A percentile compares a stretch with the other conserved stretches of the same genome.
These are phyloP conservation scores for Melinaea menophilus DNA, from an alignment of 2,888 invertebrate species.

Conservation along the genomic window DNA sequence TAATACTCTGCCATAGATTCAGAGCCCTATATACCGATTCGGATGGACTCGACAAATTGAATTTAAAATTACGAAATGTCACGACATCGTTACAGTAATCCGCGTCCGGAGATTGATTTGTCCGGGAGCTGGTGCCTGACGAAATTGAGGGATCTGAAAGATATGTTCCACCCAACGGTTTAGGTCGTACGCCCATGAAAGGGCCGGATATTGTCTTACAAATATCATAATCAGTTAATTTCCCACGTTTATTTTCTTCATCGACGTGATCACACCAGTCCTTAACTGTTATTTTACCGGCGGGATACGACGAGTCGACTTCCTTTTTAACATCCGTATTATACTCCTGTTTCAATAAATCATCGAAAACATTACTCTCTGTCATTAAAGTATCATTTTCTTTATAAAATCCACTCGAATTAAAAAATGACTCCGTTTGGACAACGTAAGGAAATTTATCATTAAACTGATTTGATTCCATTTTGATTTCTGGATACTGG, in stretches of 20 bases:
- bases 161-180: constrained; percentile 21
- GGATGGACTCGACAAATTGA: constrained; percentile 15
- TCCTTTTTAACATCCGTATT: too few species aligned
- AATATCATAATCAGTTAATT: constrained; percentile 23
- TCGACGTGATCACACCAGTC: constrained; percentile 26
- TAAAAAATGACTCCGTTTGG: too few species aligned
- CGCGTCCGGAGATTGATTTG: constrained; percentile 26
- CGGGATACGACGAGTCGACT: neutral
- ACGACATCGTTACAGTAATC: constrained; percentile 26
- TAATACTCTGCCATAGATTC: constrained; percentile 21
- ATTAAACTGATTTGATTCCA: too few species aligned
- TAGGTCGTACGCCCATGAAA: constrained; percentile 21
- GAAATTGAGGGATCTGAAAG: constrained; percentile 18
- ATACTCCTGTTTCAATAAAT: too few species aligned
- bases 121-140: constrained; percentile 19
- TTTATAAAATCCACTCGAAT: too few species aligned
- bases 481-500: too few species aligned
- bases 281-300: constrained; percentile 15
- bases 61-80: constrained; percentile 25
- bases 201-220: constrained; percentile 23
- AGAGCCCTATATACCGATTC: constrained; percentile 19
- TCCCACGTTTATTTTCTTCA: constrained; percentile 18
- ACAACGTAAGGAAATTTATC: too few species aligned
- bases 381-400: too few species aligned
- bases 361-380: too few species aligned